Base-by-base conservation (phyloP, 2,888 invertebrate genomes). In the Rhorus exstirpatorius region DNA sequence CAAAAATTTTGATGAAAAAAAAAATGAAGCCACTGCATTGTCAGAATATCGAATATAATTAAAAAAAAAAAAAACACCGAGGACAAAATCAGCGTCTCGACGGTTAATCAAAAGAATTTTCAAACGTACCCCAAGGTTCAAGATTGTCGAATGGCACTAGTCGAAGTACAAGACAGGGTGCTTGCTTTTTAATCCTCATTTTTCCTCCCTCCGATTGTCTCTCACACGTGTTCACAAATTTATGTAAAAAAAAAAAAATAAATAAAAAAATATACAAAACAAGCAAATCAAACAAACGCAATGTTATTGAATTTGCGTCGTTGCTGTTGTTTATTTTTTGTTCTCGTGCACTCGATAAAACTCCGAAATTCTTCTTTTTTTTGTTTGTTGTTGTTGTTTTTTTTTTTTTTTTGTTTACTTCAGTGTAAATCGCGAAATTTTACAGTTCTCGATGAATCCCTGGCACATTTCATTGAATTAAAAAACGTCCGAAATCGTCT, bases 151-250 rank as follows among this genome's bases (percentile, higher is more conserved):
- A 89, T 19, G 95, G 95, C 91, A 94, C 94, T 88, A 95, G 94
- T 89, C 95, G 93, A 77, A 95, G 93, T 86, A 95, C 94, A 87
- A 95, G 93, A 92, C 95, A 95, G 87, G 95, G 94, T 86, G 95
- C 94, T 91, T 95, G 94, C 92, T 95, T 94, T 93, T 95, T 95
- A 90, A 95, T 94, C 93, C 95, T 94, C 95, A 95, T 95, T 91
- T 93, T 86, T 46, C 49, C 44, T 17, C 12, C 21, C 49, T 21
- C 7, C 12, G 2, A 75, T 79, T 26, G 19, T 63, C 24, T 51
- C 53, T 75, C 26, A 53, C 83, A 81, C 81, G 77, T 74, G 68
- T 63, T 80, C 68, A 63, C 77, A 53, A 65, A 49, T 53, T 17
- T 12, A 46, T 31, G 17, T 7, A 53, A 68, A 19, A 44, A 74